Conservation (phyloP, 2,888 invertebrate genomes). For the Deroplatys truncata region DNA sequence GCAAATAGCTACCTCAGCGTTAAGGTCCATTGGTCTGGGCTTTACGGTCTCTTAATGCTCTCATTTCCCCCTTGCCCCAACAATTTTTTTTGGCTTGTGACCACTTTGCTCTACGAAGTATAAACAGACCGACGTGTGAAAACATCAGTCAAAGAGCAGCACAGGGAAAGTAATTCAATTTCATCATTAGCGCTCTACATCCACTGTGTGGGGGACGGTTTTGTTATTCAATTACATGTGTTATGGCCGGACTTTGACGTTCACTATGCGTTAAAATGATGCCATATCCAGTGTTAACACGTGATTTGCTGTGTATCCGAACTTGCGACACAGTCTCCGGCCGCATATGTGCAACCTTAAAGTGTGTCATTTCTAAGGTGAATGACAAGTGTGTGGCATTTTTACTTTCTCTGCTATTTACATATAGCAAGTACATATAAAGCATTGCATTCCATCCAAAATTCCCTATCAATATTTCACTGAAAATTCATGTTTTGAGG, state of each 20-base stretch:
- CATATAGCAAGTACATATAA: too few species aligned
- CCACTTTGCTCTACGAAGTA: not conserved
- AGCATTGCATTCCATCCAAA: too few species aligned
- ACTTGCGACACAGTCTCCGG: too few species aligned
- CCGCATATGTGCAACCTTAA: too few species aligned
- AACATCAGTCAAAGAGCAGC: not conserved
- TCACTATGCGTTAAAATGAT: not conserved
- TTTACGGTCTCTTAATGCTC: not conserved
- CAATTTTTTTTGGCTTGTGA: not conserved
- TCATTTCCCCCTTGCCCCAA: too few species aligned
- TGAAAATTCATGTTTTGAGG: too few species aligned
- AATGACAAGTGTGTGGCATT: too few species aligned
- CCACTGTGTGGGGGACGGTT: not conserved
- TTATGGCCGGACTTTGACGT: not conserved
- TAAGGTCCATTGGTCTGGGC: not conserved
- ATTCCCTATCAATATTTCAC: too few species aligned
- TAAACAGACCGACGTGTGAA: not conserved
- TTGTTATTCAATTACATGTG: not conserved
- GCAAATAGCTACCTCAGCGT: not conserved
- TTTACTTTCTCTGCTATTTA: too few species aligned
- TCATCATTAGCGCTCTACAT: not conserved
- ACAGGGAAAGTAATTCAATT: not conserved
- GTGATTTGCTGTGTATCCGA: too few species aligned
- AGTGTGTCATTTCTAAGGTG: too few species aligned
- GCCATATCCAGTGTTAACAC: not conserved